Evolutionary conservation across 53 echinoderm and acorn worm genomes (phyloP).

Genomic region (Holothuria leucospilota): DNA sequence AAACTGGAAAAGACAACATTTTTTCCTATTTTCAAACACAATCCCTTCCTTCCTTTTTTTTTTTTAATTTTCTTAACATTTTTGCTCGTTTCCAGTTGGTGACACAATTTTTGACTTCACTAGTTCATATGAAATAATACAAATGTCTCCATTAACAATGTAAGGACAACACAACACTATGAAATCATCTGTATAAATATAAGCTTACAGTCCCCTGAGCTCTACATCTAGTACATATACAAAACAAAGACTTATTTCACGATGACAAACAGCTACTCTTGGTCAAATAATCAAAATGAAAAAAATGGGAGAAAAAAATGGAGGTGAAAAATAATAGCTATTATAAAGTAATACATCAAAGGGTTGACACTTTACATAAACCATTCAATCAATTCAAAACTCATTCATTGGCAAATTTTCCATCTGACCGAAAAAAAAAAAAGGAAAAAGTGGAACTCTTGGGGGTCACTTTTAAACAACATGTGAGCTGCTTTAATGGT

Average conservation of each 20-base stretch:
- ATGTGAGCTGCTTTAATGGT: too few species aligned
- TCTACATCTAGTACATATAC: conserved; percentile 43
- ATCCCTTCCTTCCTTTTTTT: conserved; percentile 14
- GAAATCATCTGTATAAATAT: conserved; percentile 46
- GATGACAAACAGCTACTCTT: too few species aligned
- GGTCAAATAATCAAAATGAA: too few species aligned
- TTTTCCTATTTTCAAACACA: conserved; percentile 49
- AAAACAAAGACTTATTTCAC: conserved; percentile 4
- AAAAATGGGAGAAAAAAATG: too few species aligned
- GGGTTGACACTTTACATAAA: too few species aligned
- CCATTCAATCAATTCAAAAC: too few species aligned
- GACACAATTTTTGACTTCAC: conserved; percentile 36
- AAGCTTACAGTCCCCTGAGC: conserved; percentile 37
- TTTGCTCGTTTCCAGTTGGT: conserved; percentile 65
- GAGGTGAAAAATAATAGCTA: too few species aligned
- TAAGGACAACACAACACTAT: conserved; percentile 22
- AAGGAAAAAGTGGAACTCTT: too few species aligned
- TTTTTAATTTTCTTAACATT: conserved; percentile 15
- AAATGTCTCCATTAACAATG: conserved; percentile 44
- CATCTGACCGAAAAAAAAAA: too few species aligned
- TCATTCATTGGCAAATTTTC: too few species aligned
- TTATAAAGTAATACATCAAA: too few species aligned
- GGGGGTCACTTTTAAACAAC: too few species aligned
- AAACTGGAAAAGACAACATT: conserved; percentile 89
- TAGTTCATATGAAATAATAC: conserved; percentile 10